phyloP scores from a whole-genome alignment of 2,888 invertebrate species.

The Limulus polyphemus region DNA sequence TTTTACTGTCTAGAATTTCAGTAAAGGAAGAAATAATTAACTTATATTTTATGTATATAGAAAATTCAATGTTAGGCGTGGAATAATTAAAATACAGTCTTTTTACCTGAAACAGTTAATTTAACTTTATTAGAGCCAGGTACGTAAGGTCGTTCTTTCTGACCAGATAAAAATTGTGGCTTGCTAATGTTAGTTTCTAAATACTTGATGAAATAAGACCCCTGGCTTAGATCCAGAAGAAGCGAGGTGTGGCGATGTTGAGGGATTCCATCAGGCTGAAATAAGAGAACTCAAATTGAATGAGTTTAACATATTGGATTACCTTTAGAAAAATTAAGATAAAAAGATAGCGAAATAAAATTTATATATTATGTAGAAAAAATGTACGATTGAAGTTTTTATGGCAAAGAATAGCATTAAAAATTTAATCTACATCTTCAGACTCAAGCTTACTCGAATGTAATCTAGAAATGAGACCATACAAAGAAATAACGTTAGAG shows the following conservation, averaged over 20 bases:
- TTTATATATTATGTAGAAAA: too few relatives aligned
- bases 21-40: too few relatives aligned
- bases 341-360: too few relatives aligned
- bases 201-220: constrained; percentile 82
- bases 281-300: neutral
- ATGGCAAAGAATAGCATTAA: too few relatives aligned
- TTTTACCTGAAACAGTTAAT: constrained; percentile 44
- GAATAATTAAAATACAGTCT: neutral
- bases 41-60: too few relatives aligned
- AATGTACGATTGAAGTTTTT: too few relatives aligned
- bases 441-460: too few relatives aligned
- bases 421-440: too few relatives aligned
- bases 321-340: too few relatives aligned
- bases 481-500: neutral
- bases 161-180: constrained; percentile 80
- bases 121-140: constrained; percentile 72
- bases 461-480: neutral
- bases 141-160: constrained; percentile 79
- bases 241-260: constrained; percentile 86
- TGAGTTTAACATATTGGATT: neutral
- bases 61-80: neutral
- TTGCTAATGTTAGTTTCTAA: constrained; percentile 93
- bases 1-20: too few relatives aligned
- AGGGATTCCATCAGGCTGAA: constrained; percentile 73
- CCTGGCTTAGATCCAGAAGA: constrained; percentile 77